Evolutionary conservation across 1,140 invertebrate genomes (phyloP), one percentile per base, ranked within the genome.

Genomic region (Stenopsyche tienmushanensis): DNA sequence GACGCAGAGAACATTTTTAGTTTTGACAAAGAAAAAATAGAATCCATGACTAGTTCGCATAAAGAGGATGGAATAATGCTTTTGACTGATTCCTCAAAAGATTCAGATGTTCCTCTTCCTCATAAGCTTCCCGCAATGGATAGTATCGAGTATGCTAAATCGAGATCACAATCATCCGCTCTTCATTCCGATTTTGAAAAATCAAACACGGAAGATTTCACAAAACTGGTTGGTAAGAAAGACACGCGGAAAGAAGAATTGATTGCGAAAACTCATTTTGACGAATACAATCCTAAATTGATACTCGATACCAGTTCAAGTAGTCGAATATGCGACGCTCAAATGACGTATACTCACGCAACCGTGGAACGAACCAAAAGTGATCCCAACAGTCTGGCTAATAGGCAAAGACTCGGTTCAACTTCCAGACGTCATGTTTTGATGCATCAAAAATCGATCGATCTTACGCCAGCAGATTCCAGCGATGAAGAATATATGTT

Each of bases 371-470:
- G 90, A 59, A 92, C 90, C 5, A 92, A 92, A 73, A 92, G 90
- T 70, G 91, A 93, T 80, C 90, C 91, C 0, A 91, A 91, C 73
- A 87, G 85, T 29, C 76, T 87, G 54, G 85, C 89, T 0, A 84
- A 86, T 69, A 82, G 88, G 50, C 86, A 86, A 55, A 81, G 87
- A 44, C 79, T 90, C 64, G 88, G 85, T 59, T 88, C 87, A 20
- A n/a, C n/a, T n/a, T 87, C 84, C 8, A 82, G 89, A 24, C 82
- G 89, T 1, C 85, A 90, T 73, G 84, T 90, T 34, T 75, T 93
- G n/a, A 91, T 89, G 83, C 90, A 92, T 76, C 91, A 92, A 71
- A 92, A 92, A 73, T 92, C 90, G 0, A 91, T 93, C 65, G 91
- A 92, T 73, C 76, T 92, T 3, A 91, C 90, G 8, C 90, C 90